These are phyloP conservation scores for Petromus typicus DNA, from an alignment of 2,113 vertebrate genomes.

Conservation along the genomic window DNA sequence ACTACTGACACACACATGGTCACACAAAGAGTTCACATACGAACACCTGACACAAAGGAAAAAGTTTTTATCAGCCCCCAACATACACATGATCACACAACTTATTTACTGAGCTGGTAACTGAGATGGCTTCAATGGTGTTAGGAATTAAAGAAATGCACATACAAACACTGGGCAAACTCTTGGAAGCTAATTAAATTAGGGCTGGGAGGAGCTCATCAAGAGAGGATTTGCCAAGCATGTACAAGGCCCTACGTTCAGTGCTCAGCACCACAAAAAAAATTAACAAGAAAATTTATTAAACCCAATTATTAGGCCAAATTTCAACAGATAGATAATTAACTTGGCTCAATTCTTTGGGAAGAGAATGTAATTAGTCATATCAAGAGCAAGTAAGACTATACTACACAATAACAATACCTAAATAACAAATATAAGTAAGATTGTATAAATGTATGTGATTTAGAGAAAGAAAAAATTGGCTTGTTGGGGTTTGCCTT, in stretches of 20 bases:
- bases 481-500: background rate
- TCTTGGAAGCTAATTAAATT: background rate
- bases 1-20: background rate
- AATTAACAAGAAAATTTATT: background rate
- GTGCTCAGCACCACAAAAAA: background rate
- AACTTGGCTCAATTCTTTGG: background rate
- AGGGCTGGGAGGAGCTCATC: background rate
- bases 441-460: background rate
- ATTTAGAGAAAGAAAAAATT: background rate
- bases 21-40: background rate
- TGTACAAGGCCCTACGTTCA: background rate
- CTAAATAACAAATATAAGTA: background rate
- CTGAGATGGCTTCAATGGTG: background rate
- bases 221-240: background rate
- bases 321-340: background rate
- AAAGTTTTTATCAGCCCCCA: background rate
- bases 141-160: background rate
- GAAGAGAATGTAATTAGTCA: background rate
- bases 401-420: background rate
- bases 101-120: background rate
- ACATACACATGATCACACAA: background rate
- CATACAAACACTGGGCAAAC: background rate
- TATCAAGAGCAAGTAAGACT: constrained; percentile 9
- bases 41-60: background rate
- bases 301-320: background rate